These are phyloP conservation scores for Pimpla rufipes DNA, from an alignment of 2,888 invertebrate species.

Conservation along the genomic window DNA sequence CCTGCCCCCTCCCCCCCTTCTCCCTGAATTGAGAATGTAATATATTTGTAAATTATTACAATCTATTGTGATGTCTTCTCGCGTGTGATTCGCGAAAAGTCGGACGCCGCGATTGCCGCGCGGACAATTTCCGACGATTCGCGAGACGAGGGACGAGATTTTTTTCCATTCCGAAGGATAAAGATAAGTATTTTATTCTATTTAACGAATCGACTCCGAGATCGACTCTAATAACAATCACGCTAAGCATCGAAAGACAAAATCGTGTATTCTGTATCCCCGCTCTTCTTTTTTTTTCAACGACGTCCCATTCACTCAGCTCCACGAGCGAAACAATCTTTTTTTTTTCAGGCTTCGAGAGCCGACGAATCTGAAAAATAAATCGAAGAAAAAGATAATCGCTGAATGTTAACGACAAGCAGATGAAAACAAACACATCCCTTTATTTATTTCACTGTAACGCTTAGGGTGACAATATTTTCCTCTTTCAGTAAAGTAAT, in stretches of 20 bases:
- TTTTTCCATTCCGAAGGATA: conserved; percentile 61
- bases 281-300: neutral
- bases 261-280: conserved; percentile 19
- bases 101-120: no score
- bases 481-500: neutral
- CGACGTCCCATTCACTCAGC: neutral
- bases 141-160: conserved; percentile 21
- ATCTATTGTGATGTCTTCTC: conserved; percentile 64
- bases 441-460: neutral
- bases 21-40: conserved; percentile 74
- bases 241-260: conserved; percentile 23
- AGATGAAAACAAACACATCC: neutral
- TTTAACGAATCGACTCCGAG: conserved; percentile 28
- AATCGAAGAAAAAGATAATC: neutral
- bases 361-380: neutral
- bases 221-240: conserved; percentile 37
- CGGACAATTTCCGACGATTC: conserved; percentile 14
- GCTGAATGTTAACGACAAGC: neutral
- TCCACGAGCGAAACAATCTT: neutral
- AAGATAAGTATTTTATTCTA: conserved; percentile 59
- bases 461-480: neutral
- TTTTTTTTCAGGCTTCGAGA: no score
- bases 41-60: conserved; percentile 80
- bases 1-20: conserved; percentile 1
- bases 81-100: conserved; percentile 40